phyloP scores from a whole-genome alignment of 2,888 invertebrate species.

The Mycogona germanica region DNA sequence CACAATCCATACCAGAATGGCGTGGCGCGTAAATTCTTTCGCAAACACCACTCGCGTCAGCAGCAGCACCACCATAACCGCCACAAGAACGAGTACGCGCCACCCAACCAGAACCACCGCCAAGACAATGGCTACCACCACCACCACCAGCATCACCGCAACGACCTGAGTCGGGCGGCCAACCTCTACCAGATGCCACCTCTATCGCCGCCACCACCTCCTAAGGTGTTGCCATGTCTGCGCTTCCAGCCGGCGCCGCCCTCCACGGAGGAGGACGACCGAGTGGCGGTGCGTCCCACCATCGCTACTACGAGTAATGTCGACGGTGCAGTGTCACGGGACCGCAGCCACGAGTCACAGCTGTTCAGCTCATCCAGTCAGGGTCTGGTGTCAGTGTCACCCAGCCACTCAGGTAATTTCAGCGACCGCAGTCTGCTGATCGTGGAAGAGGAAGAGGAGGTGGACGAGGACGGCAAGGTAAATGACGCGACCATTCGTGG shows the following conservation, averaged over 20 bases:
- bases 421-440: conserved; percentile 17
- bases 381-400: conserved; percentile 11
- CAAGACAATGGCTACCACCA: background rate
- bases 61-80: background rate
- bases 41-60: conserved; percentile 45
- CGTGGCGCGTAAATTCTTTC: conserved; percentile 84
- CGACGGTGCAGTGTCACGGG: conserved; percentile 4
- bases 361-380: conserved; percentile 15
- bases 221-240: too few relatives aligned
- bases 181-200: too few relatives aligned
- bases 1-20: conserved; percentile 91
- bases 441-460: conserved; percentile 16
- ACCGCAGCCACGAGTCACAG: conserved; percentile 13
- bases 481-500: too few relatives aligned
- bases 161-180: background rate
- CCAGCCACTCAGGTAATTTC: conserved; percentile 14
- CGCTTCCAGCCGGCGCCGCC: too few relatives aligned
- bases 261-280: too few relatives aligned
- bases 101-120: background rate
- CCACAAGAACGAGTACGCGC: background rate
- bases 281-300: too few relatives aligned
- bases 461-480: conserved; percentile 9
- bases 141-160: background rate
- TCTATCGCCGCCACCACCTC: too few relatives aligned
- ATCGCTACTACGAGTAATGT: too few relatives aligned